phyloP scores from a whole-genome alignment of 2,113 vertebrate genomes.

The Nymphicus hollandicus region DNA sequence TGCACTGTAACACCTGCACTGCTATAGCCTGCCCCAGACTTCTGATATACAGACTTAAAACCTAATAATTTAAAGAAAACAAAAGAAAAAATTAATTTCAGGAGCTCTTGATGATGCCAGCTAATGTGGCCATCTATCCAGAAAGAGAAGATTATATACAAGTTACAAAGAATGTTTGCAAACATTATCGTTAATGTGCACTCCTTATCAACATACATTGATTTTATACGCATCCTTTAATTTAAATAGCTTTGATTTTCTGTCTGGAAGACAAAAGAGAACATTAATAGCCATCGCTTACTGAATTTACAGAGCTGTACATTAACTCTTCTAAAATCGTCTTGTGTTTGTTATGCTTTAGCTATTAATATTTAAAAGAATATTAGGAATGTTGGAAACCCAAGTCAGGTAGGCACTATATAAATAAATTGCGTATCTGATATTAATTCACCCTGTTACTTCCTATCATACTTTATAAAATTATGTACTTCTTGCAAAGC shows the following conservation, averaged over 20 bases:
- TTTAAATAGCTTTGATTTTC: constrained; percentile 79
- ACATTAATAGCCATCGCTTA: constrained; percentile 67
- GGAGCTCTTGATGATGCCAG: not conserved
- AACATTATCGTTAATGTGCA: constrained; percentile 61
- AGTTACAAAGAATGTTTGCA: constrained; percentile 52
- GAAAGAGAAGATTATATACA: constrained; percentile 18
- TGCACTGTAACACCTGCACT: accelerated
- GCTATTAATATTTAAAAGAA: constrained; percentile 43
- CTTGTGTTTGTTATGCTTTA: constrained; percentile 50
- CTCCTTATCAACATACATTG: constrained; percentile 66
- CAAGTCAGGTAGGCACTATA: not conserved
- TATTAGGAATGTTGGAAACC: constrained; percentile 8
- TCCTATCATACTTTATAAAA: constrained; percentile 25
- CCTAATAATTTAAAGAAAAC: not conserved
- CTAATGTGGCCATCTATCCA: not conserved
- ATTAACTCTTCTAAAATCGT: constrained; percentile 60
- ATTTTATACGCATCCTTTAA: constrained; percentile 74
- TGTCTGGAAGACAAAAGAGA: constrained; percentile 73
- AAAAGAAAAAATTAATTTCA: constrained; percentile 13
- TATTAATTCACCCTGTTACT: constrained; percentile 42
- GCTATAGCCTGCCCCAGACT: not conserved
- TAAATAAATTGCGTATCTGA: constrained; percentile 54
- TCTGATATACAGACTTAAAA: not conserved
- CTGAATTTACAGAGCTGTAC: constrained; percentile 67
- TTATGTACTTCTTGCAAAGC: constrained; percentile 43